Evolutionary conservation across 2,888 invertebrate genomes (phyloP), one percentile per base, ranked within the genome.

Genomic region (Minunthozetes semirufus): DNA sequence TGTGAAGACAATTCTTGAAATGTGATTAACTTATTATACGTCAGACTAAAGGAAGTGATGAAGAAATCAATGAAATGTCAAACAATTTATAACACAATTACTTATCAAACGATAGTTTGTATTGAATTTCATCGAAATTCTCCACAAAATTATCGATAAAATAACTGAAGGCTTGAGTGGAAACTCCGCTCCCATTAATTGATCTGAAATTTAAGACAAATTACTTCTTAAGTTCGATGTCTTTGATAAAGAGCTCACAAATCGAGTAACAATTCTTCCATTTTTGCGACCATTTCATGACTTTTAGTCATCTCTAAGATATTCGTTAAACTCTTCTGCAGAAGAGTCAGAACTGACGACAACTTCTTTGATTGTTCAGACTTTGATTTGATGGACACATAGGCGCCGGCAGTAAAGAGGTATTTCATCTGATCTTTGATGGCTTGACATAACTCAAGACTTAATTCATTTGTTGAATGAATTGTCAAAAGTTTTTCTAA

Each of bases 1-100:
- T 25, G 48, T 48, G 70, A 42, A 9, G 19, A 66, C 19, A 11
- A 66, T 66, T 66, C n/a, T 66, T 66, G 66, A 66, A 66, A 66
- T 22, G 66, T 42, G 19, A 66, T 66, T 19, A 66, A 19, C 33
- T 66, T 22, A 33, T 66, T 66, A 19, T 66, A 66, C 22, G 33
- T 66, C 8, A 42, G 38, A 13, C 66, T 66, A 66, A 66, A 66
- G 33, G 33, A 33, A 66, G 9, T 29, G 11, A 11, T 22, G 17
- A 15, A 61, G 8, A 61, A 61, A 61, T 27, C 27, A 29, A 61
- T 29, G 33, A 61, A 33, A 33, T 19, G 25, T 33, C 4, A 5
- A n/a, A 33, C 17, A 22, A 11, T 19, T 27, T 5, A 42, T 1
- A 33, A 33, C 5, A 66, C 2, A 66, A 38, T 66, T 22, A 66